phyloP scores from a whole-genome alignment of 2,113 vertebrate species.

The Herpailurus yagouaroundi region DNA sequence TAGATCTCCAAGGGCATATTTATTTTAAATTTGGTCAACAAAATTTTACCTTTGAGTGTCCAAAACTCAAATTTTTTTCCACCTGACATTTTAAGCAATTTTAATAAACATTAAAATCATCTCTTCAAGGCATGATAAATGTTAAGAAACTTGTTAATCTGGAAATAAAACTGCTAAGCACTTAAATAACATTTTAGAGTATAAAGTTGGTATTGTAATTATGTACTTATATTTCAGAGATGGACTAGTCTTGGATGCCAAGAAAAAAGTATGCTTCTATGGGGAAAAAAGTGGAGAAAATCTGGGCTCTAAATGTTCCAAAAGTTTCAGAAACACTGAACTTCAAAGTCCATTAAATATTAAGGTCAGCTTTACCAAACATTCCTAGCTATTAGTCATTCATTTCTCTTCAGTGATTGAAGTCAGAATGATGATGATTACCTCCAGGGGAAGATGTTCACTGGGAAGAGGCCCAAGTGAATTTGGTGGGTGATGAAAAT shows the following conservation, averaged over 20 bases:
- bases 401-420: neutral
- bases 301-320: neutral
- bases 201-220: neutral
- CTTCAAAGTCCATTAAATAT: neutral
- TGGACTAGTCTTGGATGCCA: neutral
- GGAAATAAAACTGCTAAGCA: neutral
- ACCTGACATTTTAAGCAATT: slow-evolving; percentile 37
- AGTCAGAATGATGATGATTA: neutral
- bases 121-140: slow-evolving; percentile 7
- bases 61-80: slow-evolving; percentile 17
- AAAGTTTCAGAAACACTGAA: neutral
- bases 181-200: slow-evolving; percentile 41
- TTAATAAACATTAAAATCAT: neutral
- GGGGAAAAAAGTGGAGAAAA: neutral
- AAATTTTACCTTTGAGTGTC: slow-evolving; percentile 23
- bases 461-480: neutral
- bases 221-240: slow-evolving; percentile 11
- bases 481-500: neutral
- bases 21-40: slow-evolving; percentile 21
- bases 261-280: neutral
- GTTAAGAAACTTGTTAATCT: slow-evolving; percentile 46
- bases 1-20: neutral
- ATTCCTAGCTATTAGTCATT: neutral
- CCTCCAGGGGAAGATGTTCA: neutral
- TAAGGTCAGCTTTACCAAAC: neutral